Base-by-base conservation (phyloP, 1,140 invertebrate species). In the Riptortus pedestris region DNA sequence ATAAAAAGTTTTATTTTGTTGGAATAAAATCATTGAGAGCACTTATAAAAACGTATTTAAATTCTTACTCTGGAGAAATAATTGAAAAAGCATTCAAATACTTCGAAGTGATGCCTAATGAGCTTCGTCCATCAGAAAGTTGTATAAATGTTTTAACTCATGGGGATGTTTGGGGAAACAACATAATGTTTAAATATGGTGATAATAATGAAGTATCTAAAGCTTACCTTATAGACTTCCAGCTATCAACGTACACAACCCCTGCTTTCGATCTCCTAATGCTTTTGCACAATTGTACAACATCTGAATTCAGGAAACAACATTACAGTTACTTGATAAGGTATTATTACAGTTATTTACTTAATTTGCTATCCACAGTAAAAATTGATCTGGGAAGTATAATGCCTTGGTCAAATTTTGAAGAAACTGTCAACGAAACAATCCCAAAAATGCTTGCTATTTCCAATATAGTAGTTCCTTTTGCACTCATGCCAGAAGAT, bases 121-220 rank as follows among this genome's bases (percentile, higher is more conserved):
- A 16, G 7, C 26, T 62, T 9, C 28, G 38, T 28, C n/a, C 20
- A 4, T 31, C 28, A 16, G 43, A 62, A 16, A 20, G n/a, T 1
- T 29, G 24, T 29, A 18, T 24, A 22, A 65, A 65, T 28, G 64
- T 55, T 27, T 24, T 62, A 2, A 20, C 64, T 16, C 58, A 65
- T 29, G 43, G 18, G 7, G 64, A 64, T 29, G 11, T 64, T 27
- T 64, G 63, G 63, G 27, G n/a, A 5, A 65, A 62, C 38, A 65
- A 65, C 24, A 55, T 61, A 14, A 60, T 65, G 64, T 61, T 61
- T 29, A 60, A 62, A 28, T 60, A 65, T 38, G 26, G 45, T 45
- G 16, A 26, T 1, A 16, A 43, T n/a, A 48, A 28, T 22, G 26
- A 31, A 20, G 18, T 61, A n/a, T 18, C n/a, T 0, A 28, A 61